Base-by-base conservation (phyloP, 2,888 invertebrate genomes). In the Acheta domesticus region DNA sequence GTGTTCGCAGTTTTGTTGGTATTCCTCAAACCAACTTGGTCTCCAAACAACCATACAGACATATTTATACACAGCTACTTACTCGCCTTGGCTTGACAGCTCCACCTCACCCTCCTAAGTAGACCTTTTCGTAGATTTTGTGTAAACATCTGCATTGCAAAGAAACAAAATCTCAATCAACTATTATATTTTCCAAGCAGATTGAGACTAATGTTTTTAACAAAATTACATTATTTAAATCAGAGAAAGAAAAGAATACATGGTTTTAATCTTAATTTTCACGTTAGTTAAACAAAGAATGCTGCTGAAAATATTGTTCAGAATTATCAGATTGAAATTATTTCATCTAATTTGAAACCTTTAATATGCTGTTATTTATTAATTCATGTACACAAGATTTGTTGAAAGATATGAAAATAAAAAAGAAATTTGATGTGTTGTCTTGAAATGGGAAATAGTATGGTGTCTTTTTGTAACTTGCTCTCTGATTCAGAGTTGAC, bases 1-100 rank as follows among this genome's bases (percentile, higher is more conserved):
- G 89, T 84, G 85, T 94, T 20, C 91, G 92, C 85, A 89, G 92
- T 84, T 87, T 90, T 75, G 88, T 91, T 81, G 87, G 89, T 82
- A 92, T 96, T 84, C 94, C 95, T 76, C 87, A 89, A 84, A 91
- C 92, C n/a, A n/a, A 90, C 49, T 90, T 88, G 84, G 93, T 94
- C 86, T 85, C 92, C 74, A 88, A 90, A 83, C 86, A 92, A 82
- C 95, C 95, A 0, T 95, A 94, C 84, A 85, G 84, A 82, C 89
- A 91, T 73, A 79, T 82, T 62, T 62, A 62, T 62, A n/a, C 14
- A 19, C 14, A 62, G 62, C n/a, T 62, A 0, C 14, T 12, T 19
- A 62, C 14, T 19, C 14, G 62, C 14, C n/a, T 62, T 62, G 62
- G 62, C 11, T 62, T 62, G n/a, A 14, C 16, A 62, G n/a, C 62